Conservation (phyloP, 2,113 vertebrate species). For the Corydoras maculifer region DNA sequence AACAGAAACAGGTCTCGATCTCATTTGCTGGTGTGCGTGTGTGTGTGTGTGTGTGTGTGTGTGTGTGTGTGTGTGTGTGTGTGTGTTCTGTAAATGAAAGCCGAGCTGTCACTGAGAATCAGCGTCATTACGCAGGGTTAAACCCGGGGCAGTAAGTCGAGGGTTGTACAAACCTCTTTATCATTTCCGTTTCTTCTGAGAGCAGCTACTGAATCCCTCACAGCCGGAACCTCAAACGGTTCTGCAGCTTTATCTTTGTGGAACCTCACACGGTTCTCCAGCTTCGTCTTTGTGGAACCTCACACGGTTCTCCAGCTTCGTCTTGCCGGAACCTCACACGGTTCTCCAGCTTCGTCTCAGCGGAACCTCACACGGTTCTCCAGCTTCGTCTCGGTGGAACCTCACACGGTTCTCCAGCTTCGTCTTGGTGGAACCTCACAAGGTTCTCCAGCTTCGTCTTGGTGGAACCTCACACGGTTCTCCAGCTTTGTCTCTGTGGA, state of each 20-base stretch:
- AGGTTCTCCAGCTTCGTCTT: no score
- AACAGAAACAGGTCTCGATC: slow-evolving; percentile 31
- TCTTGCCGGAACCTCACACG: no score
- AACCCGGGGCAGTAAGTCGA: slow-evolving; percentile 25
- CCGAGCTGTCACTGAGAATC: slow-evolving; percentile 44
- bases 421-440: no score
- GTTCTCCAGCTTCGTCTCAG: not conserved
- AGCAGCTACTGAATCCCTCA: not conserved
- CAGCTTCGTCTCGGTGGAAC: no score
- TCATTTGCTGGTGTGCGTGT: slow-evolving; percentile 31
- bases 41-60: slow-evolving; percentile 22
- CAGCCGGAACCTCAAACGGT: not conserved
- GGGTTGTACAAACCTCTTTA: slow-evolving; percentile 33
- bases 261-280: not conserved
- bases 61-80: slow-evolving; percentile 38
- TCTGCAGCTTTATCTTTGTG: no score
- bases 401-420: no score
- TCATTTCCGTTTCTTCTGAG: not conserved
- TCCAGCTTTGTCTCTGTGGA: no score
- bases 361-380: not conserved
- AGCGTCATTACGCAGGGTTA: slow-evolving; percentile 51
- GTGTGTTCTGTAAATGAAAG: not conserved
- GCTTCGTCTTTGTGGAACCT: no score
- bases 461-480: no score
- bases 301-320: not conserved